Percentiles rank a stretch among this genome's conserved stretches.
Evolutionary conservation across 2,797 vertebrate species (phyloP).

Genomic region (Darevskia nairensis): DNA sequence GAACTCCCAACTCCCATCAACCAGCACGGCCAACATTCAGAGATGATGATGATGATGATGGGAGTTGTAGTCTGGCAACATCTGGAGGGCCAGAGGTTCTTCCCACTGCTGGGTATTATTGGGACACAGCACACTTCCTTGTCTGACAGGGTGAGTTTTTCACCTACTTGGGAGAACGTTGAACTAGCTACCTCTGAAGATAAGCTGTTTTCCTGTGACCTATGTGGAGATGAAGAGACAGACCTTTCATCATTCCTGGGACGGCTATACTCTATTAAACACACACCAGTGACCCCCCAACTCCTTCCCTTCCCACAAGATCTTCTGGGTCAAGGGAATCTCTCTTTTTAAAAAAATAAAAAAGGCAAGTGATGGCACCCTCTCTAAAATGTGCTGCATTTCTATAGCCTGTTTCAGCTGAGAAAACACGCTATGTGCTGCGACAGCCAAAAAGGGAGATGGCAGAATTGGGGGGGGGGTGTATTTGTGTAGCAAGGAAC

Average conservation of each 20-base stretch:
- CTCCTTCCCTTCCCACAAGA: no score
- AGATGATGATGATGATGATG: no score
- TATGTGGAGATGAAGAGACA: neutral
- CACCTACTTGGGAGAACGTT: slow-evolving; percentile 1
- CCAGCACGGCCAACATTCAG: no score
- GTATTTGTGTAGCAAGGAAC: neutral
- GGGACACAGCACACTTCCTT: neutral
- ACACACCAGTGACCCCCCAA: neutral
- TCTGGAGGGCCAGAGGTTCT: no score
- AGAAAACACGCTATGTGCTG: neutral
- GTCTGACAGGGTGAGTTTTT: neutral
- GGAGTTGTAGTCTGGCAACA: no score
- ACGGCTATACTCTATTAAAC: no score
- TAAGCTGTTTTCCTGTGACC: neutral
- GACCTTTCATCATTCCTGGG: neutral
- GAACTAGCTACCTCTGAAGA: slow-evolving; percentile 16
- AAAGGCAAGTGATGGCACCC: neutral
- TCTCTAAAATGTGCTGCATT: neutral
- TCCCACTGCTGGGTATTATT: no score
- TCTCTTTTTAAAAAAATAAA: neutral
- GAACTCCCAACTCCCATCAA: no score
- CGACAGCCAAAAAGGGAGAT: neutral
- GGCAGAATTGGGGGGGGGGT: neutral
- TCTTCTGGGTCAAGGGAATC: neutral
- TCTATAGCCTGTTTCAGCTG: neutral